phyloP scores from a whole-genome alignment of 2,797 vertebrate species.

The Rhynchonycteris naso region DNA sequence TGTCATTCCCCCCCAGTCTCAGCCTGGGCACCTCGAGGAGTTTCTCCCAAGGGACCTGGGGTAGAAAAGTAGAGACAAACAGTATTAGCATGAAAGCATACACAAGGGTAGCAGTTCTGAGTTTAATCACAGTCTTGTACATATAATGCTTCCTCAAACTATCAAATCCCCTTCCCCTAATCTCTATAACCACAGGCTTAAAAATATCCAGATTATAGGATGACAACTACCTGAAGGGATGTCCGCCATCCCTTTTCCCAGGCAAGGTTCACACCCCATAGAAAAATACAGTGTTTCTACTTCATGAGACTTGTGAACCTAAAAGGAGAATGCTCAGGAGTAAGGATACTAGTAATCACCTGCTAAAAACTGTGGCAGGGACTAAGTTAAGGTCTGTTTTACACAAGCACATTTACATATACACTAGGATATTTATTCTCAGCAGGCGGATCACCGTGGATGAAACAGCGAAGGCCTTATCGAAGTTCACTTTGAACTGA shows the following conservation, averaged over 20 bases:
- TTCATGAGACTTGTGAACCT: background rate
- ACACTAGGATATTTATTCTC: background rate
- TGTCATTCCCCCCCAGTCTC: background rate
- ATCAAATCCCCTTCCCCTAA: background rate
- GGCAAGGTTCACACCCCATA: background rate
- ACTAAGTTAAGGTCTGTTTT: background rate
- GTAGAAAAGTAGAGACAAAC: slow-evolving; percentile 45
- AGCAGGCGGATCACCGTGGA: background rate
- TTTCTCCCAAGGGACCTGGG: slow-evolving; percentile 51
- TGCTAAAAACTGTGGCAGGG: background rate
- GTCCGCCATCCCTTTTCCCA: background rate
- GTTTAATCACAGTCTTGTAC: background rate
- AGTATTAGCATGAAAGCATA: background rate
- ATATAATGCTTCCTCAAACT: background rate
- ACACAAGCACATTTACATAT: background rate
- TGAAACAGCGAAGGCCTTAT: background rate
- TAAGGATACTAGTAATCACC: background rate
- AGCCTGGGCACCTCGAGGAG: slow-evolving; percentile 9
- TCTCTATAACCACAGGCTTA: background rate
- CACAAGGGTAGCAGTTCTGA: background rate
- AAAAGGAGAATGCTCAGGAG: background rate
- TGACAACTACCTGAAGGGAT: background rate
- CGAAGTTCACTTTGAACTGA: background rate
- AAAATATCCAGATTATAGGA: background rate
- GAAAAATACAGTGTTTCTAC: background rate